A percentile compares a stretch with the other conserved stretches of the same genome.
Evolutionary conservation across 2,888 invertebrate species (phyloP).

Genomic region (Lepetodrilus schrolli): DNA sequence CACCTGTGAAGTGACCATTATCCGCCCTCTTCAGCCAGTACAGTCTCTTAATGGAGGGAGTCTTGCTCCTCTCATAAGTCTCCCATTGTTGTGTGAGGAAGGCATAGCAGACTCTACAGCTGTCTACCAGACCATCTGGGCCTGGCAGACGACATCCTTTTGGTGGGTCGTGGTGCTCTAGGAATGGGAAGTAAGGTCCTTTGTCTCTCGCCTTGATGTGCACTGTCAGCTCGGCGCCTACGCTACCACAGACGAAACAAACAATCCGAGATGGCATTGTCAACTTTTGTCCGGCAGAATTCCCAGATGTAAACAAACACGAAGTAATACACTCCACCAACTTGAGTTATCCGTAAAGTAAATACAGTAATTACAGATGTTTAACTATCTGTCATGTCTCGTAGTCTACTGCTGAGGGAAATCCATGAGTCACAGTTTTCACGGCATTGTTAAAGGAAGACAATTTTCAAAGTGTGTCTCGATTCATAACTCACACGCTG

Average conservation of each 20-base stretch:
- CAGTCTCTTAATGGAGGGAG: constrained; percentile 89
- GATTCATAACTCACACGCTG: not conserved
- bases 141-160: constrained; percentile 78
- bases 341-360: not conserved
- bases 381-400: constrained; percentile 18
- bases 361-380: not conserved
- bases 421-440: constrained; percentile 18
- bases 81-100: constrained; percentile 94
- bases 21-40: constrained; percentile 95
- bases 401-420: constrained; percentile 10
- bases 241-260: constrained; percentile 74
- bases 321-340: not conserved
- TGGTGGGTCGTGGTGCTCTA: constrained; percentile 91
- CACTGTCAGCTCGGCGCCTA: constrained; percentile 62
- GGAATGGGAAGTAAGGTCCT: constrained; percentile 89
- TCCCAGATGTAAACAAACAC: constrained; percentile 3
- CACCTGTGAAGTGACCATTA: constrained; percentile 85
- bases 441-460: constrained; percentile 26
- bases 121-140: constrained; percentile 79
- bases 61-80: constrained; percentile 87
- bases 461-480: constrained; percentile 16
- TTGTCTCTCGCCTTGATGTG: constrained; percentile 59
- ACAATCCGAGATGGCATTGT: constrained; percentile 62
- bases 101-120: constrained; percentile 90
- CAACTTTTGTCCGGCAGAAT: not conserved